Evolutionary conservation across 2,797 vertebrate species (phyloP).

Genomic region (Danio aesculapii): DNA sequence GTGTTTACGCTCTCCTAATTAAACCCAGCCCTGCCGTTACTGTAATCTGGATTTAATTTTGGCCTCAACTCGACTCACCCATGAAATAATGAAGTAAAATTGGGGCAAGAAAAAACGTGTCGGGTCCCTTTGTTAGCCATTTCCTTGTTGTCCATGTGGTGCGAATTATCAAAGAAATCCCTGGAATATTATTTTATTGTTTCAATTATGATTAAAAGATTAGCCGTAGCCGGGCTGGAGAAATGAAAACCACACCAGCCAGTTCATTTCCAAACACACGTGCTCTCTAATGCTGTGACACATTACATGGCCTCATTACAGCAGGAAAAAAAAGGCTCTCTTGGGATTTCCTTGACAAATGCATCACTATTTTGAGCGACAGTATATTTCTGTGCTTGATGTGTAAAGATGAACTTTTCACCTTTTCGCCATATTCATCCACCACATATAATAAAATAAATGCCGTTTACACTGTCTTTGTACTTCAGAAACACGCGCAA

Average conservation of each 20-base stretch:
- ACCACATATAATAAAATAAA: slow-evolving; percentile 3
- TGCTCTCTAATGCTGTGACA: slow-evolving; percentile 21
- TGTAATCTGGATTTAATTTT: slow-evolving; percentile 78
- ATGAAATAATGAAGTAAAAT: slow-evolving; percentile 65
- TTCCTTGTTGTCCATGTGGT: slow-evolving; percentile 63
- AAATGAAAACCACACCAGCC: not conserved
- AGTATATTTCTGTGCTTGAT: slow-evolving; percentile 8
- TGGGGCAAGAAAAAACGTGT: slow-evolving; percentile 43
- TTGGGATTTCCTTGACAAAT: slow-evolving; percentile 15
- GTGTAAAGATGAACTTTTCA: slow-evolving; percentile 12
- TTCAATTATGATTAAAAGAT: slow-evolving; percentile 58
- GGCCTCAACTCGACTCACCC: slow-evolving; percentile 55
- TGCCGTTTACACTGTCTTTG: not conserved
- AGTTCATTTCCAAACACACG: not conserved
- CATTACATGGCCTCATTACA: slow-evolving; percentile 29
- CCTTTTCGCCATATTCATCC: not conserved
- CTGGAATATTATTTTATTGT: slow-evolving; percentile 60
- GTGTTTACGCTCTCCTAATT: slow-evolving; percentile 74
- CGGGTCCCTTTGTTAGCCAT: slow-evolving; percentile 62
- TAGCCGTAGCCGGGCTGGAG: slow-evolving; percentile 40
- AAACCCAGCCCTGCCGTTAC: slow-evolving; percentile 69
- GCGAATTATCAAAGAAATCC: slow-evolving; percentile 46
- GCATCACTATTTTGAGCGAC: slow-evolving; percentile 22
- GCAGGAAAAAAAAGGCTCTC: slow-evolving; percentile 7
- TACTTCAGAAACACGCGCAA: not conserved